Evolutionary conservation across 2,888 invertebrate species (phyloP).

Genomic region (Scaptomyza tumidula): DNA sequence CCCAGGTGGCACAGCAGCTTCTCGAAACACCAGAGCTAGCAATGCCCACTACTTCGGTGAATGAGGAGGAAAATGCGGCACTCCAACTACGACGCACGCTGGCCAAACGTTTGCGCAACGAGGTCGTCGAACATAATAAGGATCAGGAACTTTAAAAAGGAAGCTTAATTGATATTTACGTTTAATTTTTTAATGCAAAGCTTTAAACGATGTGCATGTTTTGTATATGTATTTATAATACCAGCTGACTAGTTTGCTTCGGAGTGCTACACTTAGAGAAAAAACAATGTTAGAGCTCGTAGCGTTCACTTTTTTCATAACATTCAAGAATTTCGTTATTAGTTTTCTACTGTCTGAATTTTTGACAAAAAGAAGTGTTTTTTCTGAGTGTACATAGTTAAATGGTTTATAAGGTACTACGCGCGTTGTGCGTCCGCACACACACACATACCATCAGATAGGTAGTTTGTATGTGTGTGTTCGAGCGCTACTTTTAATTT

Average conservation of each 20-base stretch:
- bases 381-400: constrained; percentile 25
- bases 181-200: constrained; percentile 51
- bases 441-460: constrained; percentile 12
- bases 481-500: constrained; percentile 34
- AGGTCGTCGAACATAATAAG: constrained; percentile 89
- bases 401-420: constrained; percentile 52
- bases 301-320: background rate
- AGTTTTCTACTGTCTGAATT: background rate
- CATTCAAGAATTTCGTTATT: background rate
- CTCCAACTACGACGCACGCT: constrained; percentile 93
- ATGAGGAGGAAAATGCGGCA: constrained; percentile 84
- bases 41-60: constrained; percentile 38
- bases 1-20: constrained; percentile 89
- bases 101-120: constrained; percentile 92
- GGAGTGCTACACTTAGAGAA: constrained; percentile 11
- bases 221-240: constrained; percentile 21
- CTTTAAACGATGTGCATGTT: constrained; percentile 41
- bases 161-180: constrained; percentile 1
- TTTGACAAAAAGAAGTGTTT: background rate
- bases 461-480: constrained; percentile 12
- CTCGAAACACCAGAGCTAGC: constrained; percentile 84
- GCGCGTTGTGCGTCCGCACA: constrained; percentile 33
- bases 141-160: background rate
- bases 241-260: constrained; percentile 61
- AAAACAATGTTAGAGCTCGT: background rate